Conservation (phyloP, 2,888 invertebrate genomes). For the Noctua janthe region DNA sequence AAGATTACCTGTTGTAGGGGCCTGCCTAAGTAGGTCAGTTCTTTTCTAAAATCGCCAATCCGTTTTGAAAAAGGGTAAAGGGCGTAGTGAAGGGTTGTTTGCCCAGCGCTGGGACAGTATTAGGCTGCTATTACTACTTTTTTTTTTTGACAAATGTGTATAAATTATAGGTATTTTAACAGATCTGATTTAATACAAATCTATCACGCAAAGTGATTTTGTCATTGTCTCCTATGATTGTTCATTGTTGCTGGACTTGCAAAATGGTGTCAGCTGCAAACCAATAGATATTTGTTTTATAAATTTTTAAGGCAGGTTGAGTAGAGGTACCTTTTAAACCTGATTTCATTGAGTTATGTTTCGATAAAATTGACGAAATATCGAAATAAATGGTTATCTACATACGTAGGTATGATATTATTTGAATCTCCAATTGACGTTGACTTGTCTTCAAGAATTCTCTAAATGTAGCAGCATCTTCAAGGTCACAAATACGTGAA, state of each 20-base stretch:
- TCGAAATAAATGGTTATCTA: background rate
- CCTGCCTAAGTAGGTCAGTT: background rate
- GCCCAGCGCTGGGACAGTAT: background rate
- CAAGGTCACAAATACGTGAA: background rate
- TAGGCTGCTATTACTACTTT: background rate
- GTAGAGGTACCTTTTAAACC: background rate
- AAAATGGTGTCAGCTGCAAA: background rate
- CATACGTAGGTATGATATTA: background rate
- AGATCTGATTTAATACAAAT: background rate
- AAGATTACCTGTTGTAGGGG: background rate
- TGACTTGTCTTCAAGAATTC: background rate
- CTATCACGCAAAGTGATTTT: background rate
- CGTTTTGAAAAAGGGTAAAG: no score
- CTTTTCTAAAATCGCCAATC: background rate
- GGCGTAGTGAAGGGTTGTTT: no score
- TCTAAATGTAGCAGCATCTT: background rate
- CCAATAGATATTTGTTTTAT: background rate
- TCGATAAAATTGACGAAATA: background rate
- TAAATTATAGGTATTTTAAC: background rate
- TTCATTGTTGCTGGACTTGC: constrained; percentile 13
- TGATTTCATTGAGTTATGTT: background rate
- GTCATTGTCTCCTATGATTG: constrained; percentile 29
- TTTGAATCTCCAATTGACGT: background rate
- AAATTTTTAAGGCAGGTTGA: background rate
- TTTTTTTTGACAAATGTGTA: background rate